These are phyloP conservation scores for Hephaestus fuliginosus DNA, from an alignment of 2,797 vertebrate species.

Conservation along the genomic window DNA sequence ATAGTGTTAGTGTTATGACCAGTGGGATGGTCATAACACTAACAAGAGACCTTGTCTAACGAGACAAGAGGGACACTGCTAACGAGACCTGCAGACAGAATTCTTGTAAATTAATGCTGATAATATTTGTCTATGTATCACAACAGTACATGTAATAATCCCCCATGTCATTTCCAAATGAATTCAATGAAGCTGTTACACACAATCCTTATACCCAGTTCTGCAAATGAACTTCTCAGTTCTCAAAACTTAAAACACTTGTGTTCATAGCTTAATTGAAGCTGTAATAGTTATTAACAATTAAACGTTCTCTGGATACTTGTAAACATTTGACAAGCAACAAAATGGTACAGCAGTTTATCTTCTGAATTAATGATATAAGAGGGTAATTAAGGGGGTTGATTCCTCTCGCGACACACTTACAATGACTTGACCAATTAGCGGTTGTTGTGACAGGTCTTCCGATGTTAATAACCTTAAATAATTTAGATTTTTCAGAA, in stretches of 20 bases:
- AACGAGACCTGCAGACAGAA: conserved; percentile 6
- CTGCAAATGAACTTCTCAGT: conserved; percentile 17
- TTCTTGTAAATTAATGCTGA: not conserved
- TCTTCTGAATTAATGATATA: conserved; percentile 80
- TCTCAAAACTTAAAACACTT: conserved; percentile 20
- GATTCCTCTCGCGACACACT: conserved; percentile 59
- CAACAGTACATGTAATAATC: not conserved
- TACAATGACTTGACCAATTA: conserved; percentile 68
- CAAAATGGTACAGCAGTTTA: conserved; percentile 80
- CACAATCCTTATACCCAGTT: not conserved
- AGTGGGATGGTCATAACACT: no score
- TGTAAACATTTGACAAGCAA: conserved; percentile 82
- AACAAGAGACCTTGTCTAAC: no score
- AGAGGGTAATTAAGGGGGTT: conserved; percentile 59
- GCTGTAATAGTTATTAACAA: conserved; percentile 81
- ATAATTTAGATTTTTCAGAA: conserved; percentile 75
- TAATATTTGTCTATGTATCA: not conserved
- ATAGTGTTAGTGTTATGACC: not conserved
- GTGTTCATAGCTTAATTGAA: conserved; percentile 66
- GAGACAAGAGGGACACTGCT: no score
- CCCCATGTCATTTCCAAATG: not conserved
- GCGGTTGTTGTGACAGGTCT: conserved; percentile 76
- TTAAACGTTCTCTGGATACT: conserved; percentile 73
- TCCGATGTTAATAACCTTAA: conserved; percentile 72
- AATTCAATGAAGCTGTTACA: not conserved